A percentile compares a stretch with the other conserved stretches of the same genome.
These are phyloP conservation scores for Rhaphigaster nebulosa DNA, from an alignment of 2,888 invertebrate genomes.

Conservation along the genomic window DNA sequence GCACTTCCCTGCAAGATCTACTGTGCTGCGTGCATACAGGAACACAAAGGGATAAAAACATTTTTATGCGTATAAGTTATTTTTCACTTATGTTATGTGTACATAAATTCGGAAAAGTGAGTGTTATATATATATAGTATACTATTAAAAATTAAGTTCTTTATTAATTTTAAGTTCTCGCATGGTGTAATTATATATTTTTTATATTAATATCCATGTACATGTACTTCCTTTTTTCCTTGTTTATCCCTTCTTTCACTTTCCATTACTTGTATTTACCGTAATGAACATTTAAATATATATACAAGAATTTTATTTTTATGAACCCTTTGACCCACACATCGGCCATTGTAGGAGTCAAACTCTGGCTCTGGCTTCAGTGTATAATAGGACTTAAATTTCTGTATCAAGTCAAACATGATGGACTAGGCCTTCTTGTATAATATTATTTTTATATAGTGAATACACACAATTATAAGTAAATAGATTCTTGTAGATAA, in stretches of 20 bases:
- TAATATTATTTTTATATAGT: constrained; percentile 60
- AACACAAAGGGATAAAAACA: constrained; percentile 32
- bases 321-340: constrained; percentile 51
- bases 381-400: constrained; percentile 55
- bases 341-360: constrained; percentile 38
- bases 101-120: constrained; percentile 57
- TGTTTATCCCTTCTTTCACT: constrained; percentile 49
- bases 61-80: constrained; percentile 59
- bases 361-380: constrained; percentile 24
- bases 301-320: constrained; percentile 54
- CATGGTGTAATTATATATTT: constrained; percentile 60
- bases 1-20: constrained; percentile 42
- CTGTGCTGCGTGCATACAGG: constrained; percentile 3
- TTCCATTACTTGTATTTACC: constrained; percentile 47
- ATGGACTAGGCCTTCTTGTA: constrained; percentile 58
- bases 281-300: constrained; percentile 48
- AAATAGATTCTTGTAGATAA: constrained; percentile 57
- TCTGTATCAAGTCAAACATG: constrained; percentile 45
- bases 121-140: constrained; percentile 60
- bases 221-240: constrained; percentile 57
- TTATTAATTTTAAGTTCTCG: constrained; percentile 57
- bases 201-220: constrained; percentile 59
- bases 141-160: constrained; percentile 56
- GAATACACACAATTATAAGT: constrained; percentile 53
- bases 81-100: constrained; percentile 60